Evolutionary conservation across 1,140 invertebrate species (phyloP).

Genomic region (Portunus trituberculatus): DNA sequence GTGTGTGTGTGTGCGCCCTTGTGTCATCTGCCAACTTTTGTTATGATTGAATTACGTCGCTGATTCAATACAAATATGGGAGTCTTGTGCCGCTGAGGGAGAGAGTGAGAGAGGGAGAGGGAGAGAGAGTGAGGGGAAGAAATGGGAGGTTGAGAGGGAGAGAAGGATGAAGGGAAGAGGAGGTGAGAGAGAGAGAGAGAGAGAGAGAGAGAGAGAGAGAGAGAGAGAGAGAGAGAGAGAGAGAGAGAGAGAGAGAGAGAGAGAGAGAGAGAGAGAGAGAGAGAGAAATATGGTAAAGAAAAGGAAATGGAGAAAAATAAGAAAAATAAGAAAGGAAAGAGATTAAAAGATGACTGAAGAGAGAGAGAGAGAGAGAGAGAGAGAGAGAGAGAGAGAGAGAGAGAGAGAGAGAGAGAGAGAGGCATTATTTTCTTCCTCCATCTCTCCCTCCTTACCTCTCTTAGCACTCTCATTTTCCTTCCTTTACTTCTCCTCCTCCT

Average conservation of each 20-base stretch:
- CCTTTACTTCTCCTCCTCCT: not conserved
- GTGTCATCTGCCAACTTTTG: constrained; percentile 44
- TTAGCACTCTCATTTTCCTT: not conserved
- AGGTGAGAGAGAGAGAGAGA: no score
- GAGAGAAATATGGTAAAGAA: no score
- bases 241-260: no score
- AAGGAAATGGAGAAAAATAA: no score
- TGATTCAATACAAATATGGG: constrained; percentile 70
- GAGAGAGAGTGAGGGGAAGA: not conserved
- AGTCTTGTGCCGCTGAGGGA: constrained; percentile 46
- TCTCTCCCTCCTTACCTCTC: constrained; percentile 28
- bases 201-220: no score
- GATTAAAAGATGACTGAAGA: no score
- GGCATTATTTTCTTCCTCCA: not conserved
- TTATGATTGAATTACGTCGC: constrained; percentile 68
- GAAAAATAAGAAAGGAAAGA: no score
- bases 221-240: no score
- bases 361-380: not conserved
- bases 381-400: constrained; percentile 16
- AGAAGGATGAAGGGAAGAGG: no score
- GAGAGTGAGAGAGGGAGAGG: not conserved
- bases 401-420: not conserved
- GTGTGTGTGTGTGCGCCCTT: not conserved
- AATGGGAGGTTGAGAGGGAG: not conserved
- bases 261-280: no score